Conservation (phyloP, 2,113 vertebrate species). For the Australoheros scitulus region DNA sequence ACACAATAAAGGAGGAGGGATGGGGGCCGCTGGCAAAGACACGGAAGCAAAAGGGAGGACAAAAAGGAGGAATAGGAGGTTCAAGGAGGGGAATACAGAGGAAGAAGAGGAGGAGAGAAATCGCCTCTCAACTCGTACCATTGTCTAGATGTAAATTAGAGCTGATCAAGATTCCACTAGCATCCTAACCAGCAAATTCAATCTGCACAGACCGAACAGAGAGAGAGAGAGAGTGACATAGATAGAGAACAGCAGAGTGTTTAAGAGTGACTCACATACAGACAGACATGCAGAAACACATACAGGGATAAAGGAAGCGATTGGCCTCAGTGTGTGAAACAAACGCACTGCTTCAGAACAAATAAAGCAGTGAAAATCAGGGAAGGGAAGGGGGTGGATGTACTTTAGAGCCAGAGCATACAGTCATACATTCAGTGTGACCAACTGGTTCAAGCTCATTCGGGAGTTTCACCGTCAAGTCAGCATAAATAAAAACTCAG, state of each 20-base stretch:
- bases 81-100: conserved; percentile 59
- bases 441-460: background rate
- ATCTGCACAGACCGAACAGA: conserved; percentile 52
- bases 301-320: conserved; percentile 38
- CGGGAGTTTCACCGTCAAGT: background rate
- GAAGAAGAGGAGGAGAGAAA: conserved; percentile 65
- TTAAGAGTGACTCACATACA: conserved; percentile 44
- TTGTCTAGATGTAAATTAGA: conserved; percentile 83
- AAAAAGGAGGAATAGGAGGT: conserved; percentile 62
- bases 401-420: conserved; percentile 2
- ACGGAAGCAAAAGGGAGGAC: conserved; percentile 43
- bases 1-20: conserved; percentile 58
- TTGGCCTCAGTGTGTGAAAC: conserved; percentile 17
- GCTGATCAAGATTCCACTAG: conserved; percentile 82
- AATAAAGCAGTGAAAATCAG: conserved; percentile 39
- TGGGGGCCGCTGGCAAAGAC: conserved; percentile 47
- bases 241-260: conserved; percentile 27
- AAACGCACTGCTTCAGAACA: conserved; percentile 49
- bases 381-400: background rate
- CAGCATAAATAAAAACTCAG: background rate
- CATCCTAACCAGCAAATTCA: conserved; percentile 73
- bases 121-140: conserved; percentile 74
- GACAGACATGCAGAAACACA: conserved; percentile 36
- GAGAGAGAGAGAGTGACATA: conserved; percentile 3
- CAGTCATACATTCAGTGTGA: background rate